Evolutionary conservation across 2,113 vertebrate genomes (phyloP).

Genomic region (Scomber japonicus): DNA sequence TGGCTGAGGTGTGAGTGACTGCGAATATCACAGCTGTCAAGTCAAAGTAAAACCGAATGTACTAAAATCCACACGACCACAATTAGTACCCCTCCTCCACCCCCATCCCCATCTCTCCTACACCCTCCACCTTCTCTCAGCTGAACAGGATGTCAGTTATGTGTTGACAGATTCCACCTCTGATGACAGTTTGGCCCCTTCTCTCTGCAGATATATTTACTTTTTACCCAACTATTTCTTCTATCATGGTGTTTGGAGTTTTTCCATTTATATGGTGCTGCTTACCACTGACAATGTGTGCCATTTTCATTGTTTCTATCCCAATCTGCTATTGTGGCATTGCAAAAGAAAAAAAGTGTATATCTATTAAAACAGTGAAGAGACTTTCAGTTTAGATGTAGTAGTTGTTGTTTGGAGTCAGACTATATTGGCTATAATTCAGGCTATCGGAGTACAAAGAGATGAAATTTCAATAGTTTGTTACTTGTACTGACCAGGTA

Average conservation of each 20-base stretch:
- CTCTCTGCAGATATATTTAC: neutral
- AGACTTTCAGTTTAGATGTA: no score
- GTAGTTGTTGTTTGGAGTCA: no score
- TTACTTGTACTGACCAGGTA: no score
- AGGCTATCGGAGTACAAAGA: no score
- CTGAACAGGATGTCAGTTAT: neutral
- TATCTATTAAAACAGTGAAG: no score
- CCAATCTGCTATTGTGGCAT: no score
- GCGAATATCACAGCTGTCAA: conserved; percentile 43
- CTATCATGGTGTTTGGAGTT: neutral
- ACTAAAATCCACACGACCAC: neutral
- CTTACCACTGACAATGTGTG: neutral
- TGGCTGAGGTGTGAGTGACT: conserved; percentile 45
- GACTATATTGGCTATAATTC: no score
- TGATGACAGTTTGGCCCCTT: neutral
- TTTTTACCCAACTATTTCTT: neutral
- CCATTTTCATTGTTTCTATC: no score
- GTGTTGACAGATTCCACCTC: neutral
- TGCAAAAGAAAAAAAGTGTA: no score
- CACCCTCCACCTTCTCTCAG: neutral
- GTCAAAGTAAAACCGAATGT: conserved; percentile 6
- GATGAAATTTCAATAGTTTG: no score
- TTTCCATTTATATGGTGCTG: neutral
- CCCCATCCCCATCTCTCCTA: no score
- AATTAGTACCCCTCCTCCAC: neutral